A percentile compares a stretch with the other conserved stretches of the same genome.
Evolutionary conservation across 2,888 invertebrate genomes (phyloP).

Genomic region (Caenorhabditis drosophilae): DNA sequence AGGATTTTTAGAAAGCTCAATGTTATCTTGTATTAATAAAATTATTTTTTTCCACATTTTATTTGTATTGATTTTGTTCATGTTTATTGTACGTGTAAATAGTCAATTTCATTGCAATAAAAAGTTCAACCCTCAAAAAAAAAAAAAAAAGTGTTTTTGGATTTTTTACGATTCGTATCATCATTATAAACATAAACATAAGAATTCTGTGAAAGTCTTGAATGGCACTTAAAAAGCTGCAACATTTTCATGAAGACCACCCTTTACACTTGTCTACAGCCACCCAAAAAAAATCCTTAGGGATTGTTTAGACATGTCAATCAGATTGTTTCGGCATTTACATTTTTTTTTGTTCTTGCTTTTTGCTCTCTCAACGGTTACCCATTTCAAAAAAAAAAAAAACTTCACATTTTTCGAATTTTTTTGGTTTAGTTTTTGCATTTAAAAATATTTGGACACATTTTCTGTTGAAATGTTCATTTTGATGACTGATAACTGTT

Average conservation of each 20-base stretch:
- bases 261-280: conserved; percentile 7
- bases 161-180: too few relatives aligned
- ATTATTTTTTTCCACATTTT: too few relatives aligned
- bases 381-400: neutral
- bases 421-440: neutral
- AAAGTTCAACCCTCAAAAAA: too few relatives aligned
- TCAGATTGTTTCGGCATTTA: conserved; percentile 37
- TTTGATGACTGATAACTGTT: neutral
- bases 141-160: too few relatives aligned
- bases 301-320: conserved; percentile 34
- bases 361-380: neutral
- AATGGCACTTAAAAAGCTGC: conserved; percentile 13
- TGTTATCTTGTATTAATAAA: too few relatives aligned
- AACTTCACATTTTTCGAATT: neutral
- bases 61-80: too few relatives aligned
- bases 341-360: neutral
- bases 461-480: neutral
- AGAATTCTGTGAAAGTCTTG: conserved; percentile 10
- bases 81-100: too few relatives aligned
- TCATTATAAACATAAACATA: conserved; percentile 42
- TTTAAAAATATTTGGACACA: neutral
- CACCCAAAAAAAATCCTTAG: conserved; percentile 10
- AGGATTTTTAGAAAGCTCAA: too few relatives aligned
- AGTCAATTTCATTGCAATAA: too few relatives aligned
- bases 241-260: conserved; percentile 38